These are phyloP conservation scores for Dendrocincla tyrannina DNA, from an alignment of 2,797 vertebrate genomes.

Conservation along the genomic window DNA sequence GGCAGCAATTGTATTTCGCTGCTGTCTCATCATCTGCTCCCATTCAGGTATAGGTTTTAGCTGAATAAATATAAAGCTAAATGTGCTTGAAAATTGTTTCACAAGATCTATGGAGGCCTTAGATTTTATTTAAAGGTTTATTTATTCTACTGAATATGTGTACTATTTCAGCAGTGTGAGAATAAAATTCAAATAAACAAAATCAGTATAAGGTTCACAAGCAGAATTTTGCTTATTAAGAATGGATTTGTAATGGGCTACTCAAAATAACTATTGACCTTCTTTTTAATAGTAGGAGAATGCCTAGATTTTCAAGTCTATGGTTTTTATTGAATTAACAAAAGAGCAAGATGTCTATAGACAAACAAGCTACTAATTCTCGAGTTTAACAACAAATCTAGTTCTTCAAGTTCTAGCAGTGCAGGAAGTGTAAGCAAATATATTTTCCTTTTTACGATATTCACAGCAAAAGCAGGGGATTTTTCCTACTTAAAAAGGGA, in stretches of 20 bases:
- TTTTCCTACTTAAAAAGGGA: background rate
- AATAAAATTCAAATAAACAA: background rate
- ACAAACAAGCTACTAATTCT: background rate
- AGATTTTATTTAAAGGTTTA: background rate
- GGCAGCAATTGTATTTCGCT: background rate
- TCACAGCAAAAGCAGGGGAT: background rate
- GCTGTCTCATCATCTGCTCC: background rate
- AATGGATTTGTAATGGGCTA: background rate
- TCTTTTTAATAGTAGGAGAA: background rate
- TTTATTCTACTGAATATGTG: background rate
- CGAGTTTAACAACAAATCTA: background rate
- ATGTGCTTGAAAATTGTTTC: background rate
- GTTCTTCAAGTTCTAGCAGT: background rate
- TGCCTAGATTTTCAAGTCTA: background rate
- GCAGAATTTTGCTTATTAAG: background rate
- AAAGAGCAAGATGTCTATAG: background rate
- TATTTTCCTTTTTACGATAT: background rate
- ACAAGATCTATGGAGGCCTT: background rate
- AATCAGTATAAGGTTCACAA: background rate
- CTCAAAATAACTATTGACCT: background rate
- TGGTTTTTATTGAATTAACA: background rate
- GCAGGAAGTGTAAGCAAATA: background rate
- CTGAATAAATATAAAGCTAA: background rate
- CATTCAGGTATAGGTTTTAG: background rate
- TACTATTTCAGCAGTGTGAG: background rate